Evolutionary conservation across 1,140 invertebrate genomes (phyloP), one percentile per base, ranked within the genome.

Genomic region (Drosophila sucinea): DNA sequence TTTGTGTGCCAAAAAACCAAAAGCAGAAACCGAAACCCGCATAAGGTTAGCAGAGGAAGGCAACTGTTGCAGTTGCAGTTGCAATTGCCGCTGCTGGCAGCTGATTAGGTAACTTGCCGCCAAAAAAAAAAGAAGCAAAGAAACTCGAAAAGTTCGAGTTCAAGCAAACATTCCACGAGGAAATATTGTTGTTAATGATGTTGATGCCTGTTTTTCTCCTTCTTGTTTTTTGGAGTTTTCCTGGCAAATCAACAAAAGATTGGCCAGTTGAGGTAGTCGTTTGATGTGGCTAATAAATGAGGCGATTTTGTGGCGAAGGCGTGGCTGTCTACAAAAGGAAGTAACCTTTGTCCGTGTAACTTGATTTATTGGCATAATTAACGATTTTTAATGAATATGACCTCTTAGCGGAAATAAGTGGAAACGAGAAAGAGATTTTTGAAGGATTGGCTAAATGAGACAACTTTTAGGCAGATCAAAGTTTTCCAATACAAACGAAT

Each of bases 121-220:
- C 73, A 27, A 51, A 51, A 38, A 51, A 60, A 61, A 41, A 33
- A 51, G n/a, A 51, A 51, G 32, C 29, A 60, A 44, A 66, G 38
- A 30, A 55, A 63, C 25, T 44, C 32, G 41, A 89, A 89, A 90
- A 89, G 84, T 89, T 89, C 84, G 84, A 89, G 84, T 89, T 89
- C 84, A 90, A 81, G 84, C 71, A 62, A 84, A 89, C 68, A 77
- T 75, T 77, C 73, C 66, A 41, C 63, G 70, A 55, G 66, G 54
- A 77, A 77, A 77, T 60, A 73, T 32, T 27, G 44, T 35, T 51
- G 40, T 64, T 82, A 73, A 72, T 77, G 70, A 71, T 63, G 65
- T 65, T 23, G 30, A 35, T 71, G 38, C 32, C 56, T 55, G 17
- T 32, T 58, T 35, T 32, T 77, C 23, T 51, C 23, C 17, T 7